Evolutionary conservation across 2,797 vertebrate species (phyloP).

Genomic region (Chiroxiphia lanceolata): DNA sequence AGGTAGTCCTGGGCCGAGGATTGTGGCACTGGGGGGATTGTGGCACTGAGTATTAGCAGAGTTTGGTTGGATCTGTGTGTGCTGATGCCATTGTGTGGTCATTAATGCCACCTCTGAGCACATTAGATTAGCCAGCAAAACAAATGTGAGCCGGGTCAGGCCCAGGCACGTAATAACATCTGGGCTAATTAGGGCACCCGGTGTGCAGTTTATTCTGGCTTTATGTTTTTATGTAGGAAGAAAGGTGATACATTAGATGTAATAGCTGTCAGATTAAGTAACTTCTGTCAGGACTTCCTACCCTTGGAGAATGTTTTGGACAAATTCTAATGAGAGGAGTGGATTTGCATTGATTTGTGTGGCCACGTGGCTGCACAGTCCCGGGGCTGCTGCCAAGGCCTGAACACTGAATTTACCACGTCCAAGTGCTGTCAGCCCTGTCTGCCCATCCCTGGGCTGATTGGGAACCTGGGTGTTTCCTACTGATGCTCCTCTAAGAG

Average conservation of each 20-base stretch:
- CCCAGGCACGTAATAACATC: not conserved
- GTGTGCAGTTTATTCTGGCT: not conserved
- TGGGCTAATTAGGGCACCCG: rapidly evolving
- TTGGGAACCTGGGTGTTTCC: not conserved
- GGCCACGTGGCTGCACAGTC: rapidly evolving
- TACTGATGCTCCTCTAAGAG: not conserved
- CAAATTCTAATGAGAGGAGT: not conserved
- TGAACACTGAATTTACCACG: rapidly evolving
- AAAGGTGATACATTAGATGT: not conserved
- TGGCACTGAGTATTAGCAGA: rapidly evolving
- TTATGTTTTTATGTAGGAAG: not conserved
- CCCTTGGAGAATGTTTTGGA: not conserved
- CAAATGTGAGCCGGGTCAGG: not conserved
- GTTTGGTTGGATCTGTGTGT: not conserved
- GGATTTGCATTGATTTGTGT: not conserved
- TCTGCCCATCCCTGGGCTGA: rapidly evolving
- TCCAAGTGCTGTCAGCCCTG: rapidly evolving
- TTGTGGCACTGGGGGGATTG: not conserved
- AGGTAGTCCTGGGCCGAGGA: not conserved
- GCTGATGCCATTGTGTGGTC: not conserved
- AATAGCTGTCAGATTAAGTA: not conserved
- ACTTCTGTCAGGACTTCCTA: not conserved
- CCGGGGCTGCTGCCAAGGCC: not conserved
- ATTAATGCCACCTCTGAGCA: not conserved
- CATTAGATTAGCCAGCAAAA: not conserved